Conservation (phyloP, 2,888 invertebrate species). For the Drosophila bunnanda region DNA sequence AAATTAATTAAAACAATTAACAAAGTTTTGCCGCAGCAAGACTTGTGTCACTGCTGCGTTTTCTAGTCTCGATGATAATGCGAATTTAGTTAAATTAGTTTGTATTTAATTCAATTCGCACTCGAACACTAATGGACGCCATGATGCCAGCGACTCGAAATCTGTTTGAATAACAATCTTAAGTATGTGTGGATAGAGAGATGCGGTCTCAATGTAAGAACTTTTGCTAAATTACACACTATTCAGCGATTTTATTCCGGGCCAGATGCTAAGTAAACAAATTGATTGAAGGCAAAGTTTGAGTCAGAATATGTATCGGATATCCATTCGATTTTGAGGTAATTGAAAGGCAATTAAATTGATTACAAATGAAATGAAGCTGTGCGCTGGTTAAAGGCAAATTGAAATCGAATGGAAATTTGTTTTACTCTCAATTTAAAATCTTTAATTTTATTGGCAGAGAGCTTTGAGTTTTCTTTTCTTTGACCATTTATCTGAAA, state of each 20-base stretch:
- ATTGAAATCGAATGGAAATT: background rate
- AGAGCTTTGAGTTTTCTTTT: background rate
- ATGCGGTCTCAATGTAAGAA: conserved; percentile 28
- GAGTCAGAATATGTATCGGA: background rate
- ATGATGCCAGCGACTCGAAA: conserved; percentile 37
- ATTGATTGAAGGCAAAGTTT: conserved; percentile 13
- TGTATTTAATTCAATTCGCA: conserved; percentile 74
- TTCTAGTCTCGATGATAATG: conserved; percentile 36
- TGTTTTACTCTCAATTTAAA: background rate
- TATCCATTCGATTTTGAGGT: conserved; percentile 7
- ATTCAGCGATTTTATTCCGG: conserved; percentile 8
- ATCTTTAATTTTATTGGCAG: background rate
- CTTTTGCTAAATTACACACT: conserved; percentile 1
- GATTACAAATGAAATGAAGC: conserved; percentile 11
- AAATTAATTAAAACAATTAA: conserved; percentile 56
- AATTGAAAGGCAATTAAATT: conserved; percentile 28
- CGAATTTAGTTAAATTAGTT: conserved; percentile 66
- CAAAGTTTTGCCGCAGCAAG: conserved; percentile 14
- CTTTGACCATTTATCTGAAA: background rate
- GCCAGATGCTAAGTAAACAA: background rate
- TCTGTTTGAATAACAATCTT: conserved; percentile 33
- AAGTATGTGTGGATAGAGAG: conserved; percentile 32
- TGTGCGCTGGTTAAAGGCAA: background rate
- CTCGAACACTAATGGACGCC: conserved; percentile 47
- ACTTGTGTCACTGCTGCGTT: conserved; percentile 18